Conservation (phyloP, 2,797 vertebrate genomes). For the Acrossocheilus fasciatus region DNA sequence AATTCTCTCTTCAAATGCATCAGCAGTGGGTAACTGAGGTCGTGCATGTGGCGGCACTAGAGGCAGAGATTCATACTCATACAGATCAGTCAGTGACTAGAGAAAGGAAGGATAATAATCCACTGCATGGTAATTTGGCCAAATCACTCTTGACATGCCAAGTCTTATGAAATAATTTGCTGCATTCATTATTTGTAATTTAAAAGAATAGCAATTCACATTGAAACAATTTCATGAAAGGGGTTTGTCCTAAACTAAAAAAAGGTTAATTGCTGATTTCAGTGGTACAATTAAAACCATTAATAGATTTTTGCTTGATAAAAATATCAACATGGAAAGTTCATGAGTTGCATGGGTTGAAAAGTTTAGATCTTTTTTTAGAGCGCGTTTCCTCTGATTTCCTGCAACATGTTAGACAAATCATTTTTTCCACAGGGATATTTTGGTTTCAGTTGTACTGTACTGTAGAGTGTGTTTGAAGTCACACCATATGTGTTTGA, state of each 20-base stretch:
- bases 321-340: background rate
- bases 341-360: background rate
- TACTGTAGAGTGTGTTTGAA: constrained; percentile 22
- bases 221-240: background rate
- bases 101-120: constrained; percentile 28
- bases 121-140: constrained; percentile 18
- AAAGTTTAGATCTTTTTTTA: background rate
- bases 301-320: background rate
- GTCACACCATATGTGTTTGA: constrained; percentile 26
- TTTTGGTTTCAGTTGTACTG: background rate
- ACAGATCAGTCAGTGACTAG: constrained; percentile 17
- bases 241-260: background rate
- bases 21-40: constrained; percentile 28
- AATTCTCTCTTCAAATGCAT: constrained; percentile 20
- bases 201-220: background rate
- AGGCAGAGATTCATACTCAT: background rate
- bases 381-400: constrained; percentile 2
- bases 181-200: background rate
- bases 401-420: background rate
- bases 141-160: constrained; percentile 12
- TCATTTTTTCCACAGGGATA: background rate
- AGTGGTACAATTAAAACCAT: background rate
- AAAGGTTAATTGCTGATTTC: background rate
- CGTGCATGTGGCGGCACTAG: constrained; percentile 24
- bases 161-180: constrained; percentile 30